These are phyloP conservation scores for Cynopterus brachyotis DNA, from an alignment of 2,113 vertebrate species.

Conservation along the genomic window DNA sequence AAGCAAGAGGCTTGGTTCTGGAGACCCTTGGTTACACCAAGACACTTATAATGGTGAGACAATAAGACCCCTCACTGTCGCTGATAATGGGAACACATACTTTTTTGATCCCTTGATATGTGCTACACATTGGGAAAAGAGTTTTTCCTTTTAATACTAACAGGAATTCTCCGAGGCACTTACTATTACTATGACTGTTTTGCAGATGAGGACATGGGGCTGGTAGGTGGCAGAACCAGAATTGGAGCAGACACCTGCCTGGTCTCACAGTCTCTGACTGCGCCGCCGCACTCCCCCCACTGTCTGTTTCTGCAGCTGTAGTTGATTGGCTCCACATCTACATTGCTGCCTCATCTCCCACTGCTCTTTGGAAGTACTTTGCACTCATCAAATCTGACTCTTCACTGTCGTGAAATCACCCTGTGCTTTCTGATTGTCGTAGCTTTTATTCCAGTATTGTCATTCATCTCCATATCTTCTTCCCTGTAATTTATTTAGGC, in stretches of 20 bases:
- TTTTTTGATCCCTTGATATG: not conserved
- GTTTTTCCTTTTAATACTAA: not conserved
- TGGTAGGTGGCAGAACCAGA: not conserved
- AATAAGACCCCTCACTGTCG: not conserved
- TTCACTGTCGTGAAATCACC: no score
- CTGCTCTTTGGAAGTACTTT: not conserved
- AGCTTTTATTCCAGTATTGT: not conserved
- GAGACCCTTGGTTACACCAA: not conserved
- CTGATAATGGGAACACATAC: not conserved
- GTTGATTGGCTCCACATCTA: not conserved
- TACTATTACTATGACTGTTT: not conserved
- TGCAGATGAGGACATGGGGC: not conserved
- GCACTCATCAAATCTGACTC: not conserved
- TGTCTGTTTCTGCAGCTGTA: not conserved
- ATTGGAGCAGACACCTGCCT: not conserved
- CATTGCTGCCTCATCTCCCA: not conserved
- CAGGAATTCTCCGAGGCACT: not conserved
- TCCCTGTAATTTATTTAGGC: not conserved
- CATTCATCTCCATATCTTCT: not conserved
- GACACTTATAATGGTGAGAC: not conserved
- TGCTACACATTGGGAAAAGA: not conserved
- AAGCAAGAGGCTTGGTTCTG: not conserved
- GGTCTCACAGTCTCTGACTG: not conserved
- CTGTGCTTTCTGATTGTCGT: not conserved
- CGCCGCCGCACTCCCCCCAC: rapidly evolving